Evolutionary conservation across 2,888 invertebrate genomes (phyloP).

Genomic region (Diaperis boleti): DNA sequence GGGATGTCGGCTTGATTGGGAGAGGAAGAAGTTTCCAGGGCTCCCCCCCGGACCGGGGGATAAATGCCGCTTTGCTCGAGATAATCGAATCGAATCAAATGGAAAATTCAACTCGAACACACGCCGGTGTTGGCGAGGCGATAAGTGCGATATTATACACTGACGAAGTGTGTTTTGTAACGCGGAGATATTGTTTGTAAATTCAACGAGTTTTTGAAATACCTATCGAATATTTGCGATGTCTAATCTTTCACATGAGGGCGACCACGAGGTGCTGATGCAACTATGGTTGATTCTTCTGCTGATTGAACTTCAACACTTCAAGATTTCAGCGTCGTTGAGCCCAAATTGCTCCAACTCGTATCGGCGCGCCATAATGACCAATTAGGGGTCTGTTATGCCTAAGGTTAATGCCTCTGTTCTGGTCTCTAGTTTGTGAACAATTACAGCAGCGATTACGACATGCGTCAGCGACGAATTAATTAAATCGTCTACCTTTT

Average conservation of each 20-base stretch:
- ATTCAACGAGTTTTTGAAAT: background rate
- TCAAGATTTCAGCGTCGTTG: no score
- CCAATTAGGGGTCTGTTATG: conserved; percentile 26
- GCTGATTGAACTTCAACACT: no score
- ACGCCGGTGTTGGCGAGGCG: background rate
- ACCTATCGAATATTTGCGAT: background rate
- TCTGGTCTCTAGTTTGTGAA: conserved; percentile 41
- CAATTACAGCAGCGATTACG: conserved; percentile 41
- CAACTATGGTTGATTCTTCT: no score
- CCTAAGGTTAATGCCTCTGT: conserved; percentile 43
- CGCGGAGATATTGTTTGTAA: background rate
- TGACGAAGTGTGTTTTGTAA: background rate
- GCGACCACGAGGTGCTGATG: no score
- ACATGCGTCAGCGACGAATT: conserved; percentile 39
- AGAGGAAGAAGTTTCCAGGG: background rate
- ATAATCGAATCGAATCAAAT: background rate
- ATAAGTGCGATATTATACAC: background rate
- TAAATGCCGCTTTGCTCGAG: background rate
- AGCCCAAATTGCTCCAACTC: no score
- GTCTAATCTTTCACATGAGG: no score
- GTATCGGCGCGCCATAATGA: no score
- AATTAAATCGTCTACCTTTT: conserved; percentile 31
- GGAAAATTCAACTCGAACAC: background rate
- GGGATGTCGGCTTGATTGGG: background rate
- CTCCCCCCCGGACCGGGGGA: background rate